phyloP scores from a whole-genome alignment of 2,888 invertebrate species.

The Ophioninae sp. region DNA sequence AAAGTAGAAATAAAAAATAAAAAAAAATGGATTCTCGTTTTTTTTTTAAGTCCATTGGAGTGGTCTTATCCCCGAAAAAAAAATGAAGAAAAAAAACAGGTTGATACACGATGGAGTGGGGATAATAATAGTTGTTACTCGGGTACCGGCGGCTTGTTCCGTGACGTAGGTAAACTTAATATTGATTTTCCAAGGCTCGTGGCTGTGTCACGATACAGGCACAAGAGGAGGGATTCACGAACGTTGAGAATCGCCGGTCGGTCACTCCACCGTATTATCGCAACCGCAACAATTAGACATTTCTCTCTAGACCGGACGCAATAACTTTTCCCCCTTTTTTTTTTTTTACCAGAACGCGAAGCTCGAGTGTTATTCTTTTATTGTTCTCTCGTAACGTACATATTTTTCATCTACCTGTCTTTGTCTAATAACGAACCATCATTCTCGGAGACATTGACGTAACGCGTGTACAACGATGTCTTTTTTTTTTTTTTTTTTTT shows the following conservation, averaged over 20 bases:
- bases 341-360: not conserved
- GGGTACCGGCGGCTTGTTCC: constrained; percentile 41
- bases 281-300: constrained; percentile 17
- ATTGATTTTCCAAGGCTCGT: constrained; percentile 65
- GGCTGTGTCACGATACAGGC: constrained; percentile 43
- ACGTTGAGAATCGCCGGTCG: constrained; percentile 44
- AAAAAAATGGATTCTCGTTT: too few relatives aligned
- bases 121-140: constrained; percentile 54
- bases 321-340: too few relatives aligned
- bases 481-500: too few relatives aligned
- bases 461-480: too few relatives aligned
- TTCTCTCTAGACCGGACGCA: constrained; percentile 19
- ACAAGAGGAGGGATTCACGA: constrained; percentile 27
- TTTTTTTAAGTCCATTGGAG: too few relatives aligned
- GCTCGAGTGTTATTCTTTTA: not conserved
- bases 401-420: too few relatives aligned
- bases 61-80: too few relatives aligned
- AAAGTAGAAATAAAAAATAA: too few relatives aligned
- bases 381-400: too few relatives aligned
- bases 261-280: constrained; percentile 10
- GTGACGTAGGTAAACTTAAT: constrained; percentile 62
- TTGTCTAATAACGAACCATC: too few relatives aligned
- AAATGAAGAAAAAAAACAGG: constrained; percentile 22
- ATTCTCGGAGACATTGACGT: too few relatives aligned
- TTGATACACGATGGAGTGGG: constrained; percentile 26